Evolutionary conservation across 2,888 invertebrate species (phyloP).

Genomic region (Didymodactylos carnosus): DNA sequence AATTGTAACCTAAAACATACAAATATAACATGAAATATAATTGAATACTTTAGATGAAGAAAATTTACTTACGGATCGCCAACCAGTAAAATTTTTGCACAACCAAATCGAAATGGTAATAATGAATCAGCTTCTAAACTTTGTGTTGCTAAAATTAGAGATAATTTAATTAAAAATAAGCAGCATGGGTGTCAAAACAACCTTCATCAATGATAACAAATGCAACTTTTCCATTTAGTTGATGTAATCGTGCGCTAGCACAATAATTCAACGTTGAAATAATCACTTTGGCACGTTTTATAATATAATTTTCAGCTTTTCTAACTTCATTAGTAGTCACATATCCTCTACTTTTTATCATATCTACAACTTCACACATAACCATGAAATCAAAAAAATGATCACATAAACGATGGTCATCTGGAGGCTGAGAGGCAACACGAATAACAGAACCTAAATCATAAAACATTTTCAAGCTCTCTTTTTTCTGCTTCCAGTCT

Average conservation of each 20-base stretch:
- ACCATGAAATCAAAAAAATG: not conserved
- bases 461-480: too few species aligned
- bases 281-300: not conserved
- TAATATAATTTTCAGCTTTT: not conserved
- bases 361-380: not conserved
- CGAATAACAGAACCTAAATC: not conserved
- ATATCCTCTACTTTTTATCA: not conserved
- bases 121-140: not conserved
- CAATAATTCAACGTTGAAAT: not conserved
- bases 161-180: not conserved
- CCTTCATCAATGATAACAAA: not conserved
- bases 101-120: not conserved
- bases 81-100: conserved; percentile 51
- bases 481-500: too few species aligned
- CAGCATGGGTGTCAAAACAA: not conserved
- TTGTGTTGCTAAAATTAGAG: not conserved
- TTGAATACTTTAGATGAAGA: too few species aligned
- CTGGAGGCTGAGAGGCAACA: not conserved
- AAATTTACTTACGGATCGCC: conserved; percentile 74
- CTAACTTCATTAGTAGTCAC: not conserved
- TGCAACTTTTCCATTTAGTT: not conserved
- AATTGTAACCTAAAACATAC: too few species aligned
- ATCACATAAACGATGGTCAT: not conserved
- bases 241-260: not conserved
- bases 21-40: too few species aligned